A percentile compares a stretch with the other conserved stretches of the same genome.
Conservation (phyloP, 2,888 invertebrate species). For the Chrysina gloriosa region DNA sequence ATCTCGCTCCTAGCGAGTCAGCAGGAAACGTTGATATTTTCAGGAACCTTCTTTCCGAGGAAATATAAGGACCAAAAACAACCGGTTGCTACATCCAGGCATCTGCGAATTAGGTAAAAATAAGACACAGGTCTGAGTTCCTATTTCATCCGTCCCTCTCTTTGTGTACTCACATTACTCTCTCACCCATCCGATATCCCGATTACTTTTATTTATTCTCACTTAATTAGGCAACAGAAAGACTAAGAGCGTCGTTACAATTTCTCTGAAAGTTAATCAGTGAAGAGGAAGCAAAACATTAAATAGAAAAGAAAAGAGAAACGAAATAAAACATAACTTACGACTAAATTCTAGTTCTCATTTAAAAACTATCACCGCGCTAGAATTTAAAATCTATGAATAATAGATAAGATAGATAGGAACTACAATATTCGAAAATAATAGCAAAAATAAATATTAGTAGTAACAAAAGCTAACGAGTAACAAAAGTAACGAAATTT, state of each 20-base stretch:
- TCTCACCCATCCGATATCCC: not conserved
- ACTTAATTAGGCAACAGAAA: constrained; percentile 20
- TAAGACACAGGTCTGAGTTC: not conserved
- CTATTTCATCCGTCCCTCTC: not conserved
- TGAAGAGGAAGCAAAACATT: not conserved
- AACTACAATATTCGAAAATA: no score
- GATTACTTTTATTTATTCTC: constrained; percentile 19
- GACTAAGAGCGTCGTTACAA: not conserved
- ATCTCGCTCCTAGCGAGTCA: not conserved
- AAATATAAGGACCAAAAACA: constrained; percentile 6
- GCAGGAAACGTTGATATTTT: not conserved
- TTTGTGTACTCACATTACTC: not conserved
- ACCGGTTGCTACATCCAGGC: not conserved
- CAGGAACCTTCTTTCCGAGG: not conserved
- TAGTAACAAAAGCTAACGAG: no score
- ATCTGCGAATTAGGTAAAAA: constrained; percentile 10
- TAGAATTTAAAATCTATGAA: no score
- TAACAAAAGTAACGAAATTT: no score
- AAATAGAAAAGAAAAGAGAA: not conserved
- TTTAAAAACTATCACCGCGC: no score
- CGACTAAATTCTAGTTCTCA: no score
- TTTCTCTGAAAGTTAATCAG: not conserved
- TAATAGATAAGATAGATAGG: no score
- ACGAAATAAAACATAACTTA: no score
- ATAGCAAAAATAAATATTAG: no score